These are phyloP conservation scores for Hermaeophaga mercurialis DNA, from an alignment of 2,888 invertebrate genomes.

Conservation along the genomic window DNA sequence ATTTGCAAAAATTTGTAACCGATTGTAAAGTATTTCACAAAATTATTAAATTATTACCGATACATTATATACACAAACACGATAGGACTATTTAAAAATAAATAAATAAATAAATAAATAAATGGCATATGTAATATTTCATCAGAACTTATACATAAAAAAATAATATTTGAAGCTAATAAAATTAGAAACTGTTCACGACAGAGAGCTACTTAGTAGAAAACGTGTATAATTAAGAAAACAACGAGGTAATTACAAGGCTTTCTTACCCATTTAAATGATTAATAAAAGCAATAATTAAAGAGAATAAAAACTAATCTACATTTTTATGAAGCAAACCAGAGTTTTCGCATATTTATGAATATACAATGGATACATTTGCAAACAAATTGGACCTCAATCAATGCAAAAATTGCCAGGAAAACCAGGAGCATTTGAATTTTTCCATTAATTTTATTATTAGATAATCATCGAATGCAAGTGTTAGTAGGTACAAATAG, in stretches of 20 bases:
- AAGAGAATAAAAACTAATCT: slow-evolving; percentile 19
- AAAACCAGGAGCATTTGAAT: slow-evolving; percentile 29
- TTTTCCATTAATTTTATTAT: slow-evolving; percentile 30
- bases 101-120: too few species aligned
- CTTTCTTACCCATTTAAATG: slow-evolving; percentile 16
- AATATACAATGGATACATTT: slow-evolving; percentile 15
- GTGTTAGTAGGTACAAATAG: slow-evolving; percentile 22
- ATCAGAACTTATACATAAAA: too few species aligned
- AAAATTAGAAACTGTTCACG: slow-evolving; percentile 1
- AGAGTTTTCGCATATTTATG: slow-evolving; percentile 22
- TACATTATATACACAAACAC: too few species aligned
- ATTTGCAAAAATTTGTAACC: too few species aligned
- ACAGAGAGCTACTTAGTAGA: slow-evolving; percentile 1
- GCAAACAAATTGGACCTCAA: slow-evolving; percentile 29
- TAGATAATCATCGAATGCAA: slow-evolving; percentile 22
- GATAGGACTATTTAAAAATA: too few species aligned
- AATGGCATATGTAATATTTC: too few species aligned
- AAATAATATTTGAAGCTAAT: too few species aligned
- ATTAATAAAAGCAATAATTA: slow-evolving; percentile 27
- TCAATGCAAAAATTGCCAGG: slow-evolving; percentile 26
- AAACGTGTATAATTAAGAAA: slow-evolving; percentile 11
- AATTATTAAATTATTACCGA: too few species aligned
- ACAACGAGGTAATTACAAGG: slow-evolving; percentile 23
- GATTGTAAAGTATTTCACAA: too few species aligned
- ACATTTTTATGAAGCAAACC: slow-evolving; percentile 28